A percentile compares a stretch with the other conserved stretches of the same genome.
phyloP scores from a whole-genome alignment of 2,113 vertebrate genomes.

The Pedionomus torquatus region DNA sequence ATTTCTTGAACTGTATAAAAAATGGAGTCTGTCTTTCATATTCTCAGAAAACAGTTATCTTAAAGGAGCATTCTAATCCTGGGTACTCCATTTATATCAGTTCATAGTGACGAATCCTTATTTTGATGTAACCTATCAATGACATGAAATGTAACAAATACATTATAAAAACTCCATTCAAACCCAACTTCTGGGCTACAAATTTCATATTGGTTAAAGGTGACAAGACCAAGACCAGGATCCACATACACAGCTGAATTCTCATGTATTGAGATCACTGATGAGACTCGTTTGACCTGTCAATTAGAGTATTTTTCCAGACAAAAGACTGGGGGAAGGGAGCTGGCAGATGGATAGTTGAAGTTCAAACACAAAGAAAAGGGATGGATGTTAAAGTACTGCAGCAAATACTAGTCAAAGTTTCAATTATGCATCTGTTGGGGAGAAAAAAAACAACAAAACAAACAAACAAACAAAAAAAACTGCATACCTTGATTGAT shows the following conservation, averaged over 20 bases:
- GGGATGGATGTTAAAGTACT: not conserved
- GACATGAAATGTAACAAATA: not conserved
- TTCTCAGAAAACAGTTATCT: not conserved
- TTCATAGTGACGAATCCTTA: not conserved
- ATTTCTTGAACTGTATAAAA: not conserved
- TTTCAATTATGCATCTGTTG: not conserved
- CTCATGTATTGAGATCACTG: conserved; percentile 39
- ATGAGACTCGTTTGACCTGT: conserved; percentile 36
- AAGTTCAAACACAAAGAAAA: conserved; percentile 27
- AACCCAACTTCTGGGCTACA: not conserved
- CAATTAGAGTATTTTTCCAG: conserved; percentile 52
- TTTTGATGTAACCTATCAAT: not conserved
- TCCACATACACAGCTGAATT: not conserved
- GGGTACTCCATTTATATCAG: not conserved
- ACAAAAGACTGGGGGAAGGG: conserved; percentile 59
- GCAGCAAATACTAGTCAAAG: not conserved
- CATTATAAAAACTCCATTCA: not conserved
- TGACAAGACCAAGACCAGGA: conserved; percentile 45
- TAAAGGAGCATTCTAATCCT: not conserved
- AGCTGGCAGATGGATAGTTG: not conserved
- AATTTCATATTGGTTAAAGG: conserved; percentile 3
- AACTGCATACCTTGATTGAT: not conserved
- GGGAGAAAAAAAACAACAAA: not conserved
- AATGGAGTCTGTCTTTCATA: not conserved
- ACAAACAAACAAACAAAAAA: no score